Evolutionary conservation across 2,888 invertebrate genomes (phyloP).

Genomic region (Bombylius major): DNA sequence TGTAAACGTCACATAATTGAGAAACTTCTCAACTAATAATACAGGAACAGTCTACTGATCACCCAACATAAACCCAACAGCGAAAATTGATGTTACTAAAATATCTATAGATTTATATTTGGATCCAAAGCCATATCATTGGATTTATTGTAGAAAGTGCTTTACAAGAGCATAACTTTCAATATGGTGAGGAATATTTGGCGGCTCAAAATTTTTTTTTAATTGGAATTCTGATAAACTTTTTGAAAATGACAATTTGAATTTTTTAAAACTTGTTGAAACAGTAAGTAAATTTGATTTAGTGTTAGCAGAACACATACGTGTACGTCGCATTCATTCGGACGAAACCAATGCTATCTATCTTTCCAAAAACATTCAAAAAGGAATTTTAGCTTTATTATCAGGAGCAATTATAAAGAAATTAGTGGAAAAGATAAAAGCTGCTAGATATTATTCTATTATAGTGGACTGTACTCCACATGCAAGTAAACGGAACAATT

Average conservation of each 20-base stretch:
- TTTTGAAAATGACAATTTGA: neutral
- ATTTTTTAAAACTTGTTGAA: too few species aligned
- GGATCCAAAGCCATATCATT: too few species aligned
- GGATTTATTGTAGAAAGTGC: too few species aligned
- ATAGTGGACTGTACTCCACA: neutral
- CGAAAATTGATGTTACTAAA: too few species aligned
- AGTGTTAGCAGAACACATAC: neutral
- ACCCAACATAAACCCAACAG: too few species aligned
- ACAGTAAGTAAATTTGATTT: neutral
- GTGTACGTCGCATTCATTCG: too few species aligned
- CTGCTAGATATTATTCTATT: constrained; percentile 1
- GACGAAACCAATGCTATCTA: too few species aligned
- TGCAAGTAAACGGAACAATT: neutral
- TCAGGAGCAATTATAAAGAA: neutral
- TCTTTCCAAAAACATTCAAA: neutral
- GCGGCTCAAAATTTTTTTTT: neutral
- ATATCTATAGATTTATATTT: too few species aligned
- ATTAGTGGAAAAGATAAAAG: neutral
- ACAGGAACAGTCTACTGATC: too few species aligned
- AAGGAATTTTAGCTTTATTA: neutral
- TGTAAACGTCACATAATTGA: too few species aligned
- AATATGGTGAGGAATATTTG: neutral
- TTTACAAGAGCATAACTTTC: too few species aligned
- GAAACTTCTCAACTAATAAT: too few species aligned
- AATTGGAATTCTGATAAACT: neutral